These are phyloP conservation scores for Neogale vison DNA, from an alignment of 2,113 vertebrate genomes.

Conservation along the genomic window DNA sequence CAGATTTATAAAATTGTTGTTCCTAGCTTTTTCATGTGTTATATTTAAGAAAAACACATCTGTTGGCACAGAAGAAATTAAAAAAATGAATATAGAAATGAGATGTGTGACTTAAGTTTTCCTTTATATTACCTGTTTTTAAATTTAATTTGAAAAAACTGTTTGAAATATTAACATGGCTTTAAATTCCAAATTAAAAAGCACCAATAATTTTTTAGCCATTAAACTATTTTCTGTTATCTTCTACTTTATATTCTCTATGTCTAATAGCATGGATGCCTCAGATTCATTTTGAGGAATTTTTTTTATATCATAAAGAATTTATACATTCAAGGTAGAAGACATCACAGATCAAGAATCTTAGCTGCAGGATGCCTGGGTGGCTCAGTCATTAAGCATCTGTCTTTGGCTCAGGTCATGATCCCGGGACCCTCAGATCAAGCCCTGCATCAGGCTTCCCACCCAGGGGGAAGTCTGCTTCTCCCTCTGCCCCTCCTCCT, in stretches of 20 bases:
- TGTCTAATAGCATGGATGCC: not conserved
- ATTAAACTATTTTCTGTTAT: not conserved
- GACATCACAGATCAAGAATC: not conserved
- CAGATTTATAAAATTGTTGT: constrained; percentile 45
- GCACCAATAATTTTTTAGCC: not conserved
- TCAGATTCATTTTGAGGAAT: not conserved
- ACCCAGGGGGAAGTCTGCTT: not conserved
- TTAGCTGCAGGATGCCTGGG: not conserved
- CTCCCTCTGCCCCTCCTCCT: not conserved
- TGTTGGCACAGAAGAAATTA: not conserved
- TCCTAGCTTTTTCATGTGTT: not conserved
- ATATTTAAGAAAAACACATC: not conserved
- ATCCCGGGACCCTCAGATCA: too few relatives aligned
- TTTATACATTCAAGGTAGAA: not conserved
- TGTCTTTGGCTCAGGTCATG: not conserved
- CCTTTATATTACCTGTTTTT: not conserved
- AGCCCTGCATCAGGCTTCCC: not conserved
- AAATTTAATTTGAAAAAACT: not conserved
- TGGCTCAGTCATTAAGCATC: not conserved
- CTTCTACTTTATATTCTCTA: not conserved
- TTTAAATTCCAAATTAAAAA: not conserved
- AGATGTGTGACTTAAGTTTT: not conserved
- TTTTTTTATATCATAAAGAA: not conserved
- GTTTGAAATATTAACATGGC: not conserved
- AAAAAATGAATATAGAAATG: not conserved